phyloP scores from a whole-genome alignment of 2,797 vertebrate species.

The Simalia tracyae region DNA sequence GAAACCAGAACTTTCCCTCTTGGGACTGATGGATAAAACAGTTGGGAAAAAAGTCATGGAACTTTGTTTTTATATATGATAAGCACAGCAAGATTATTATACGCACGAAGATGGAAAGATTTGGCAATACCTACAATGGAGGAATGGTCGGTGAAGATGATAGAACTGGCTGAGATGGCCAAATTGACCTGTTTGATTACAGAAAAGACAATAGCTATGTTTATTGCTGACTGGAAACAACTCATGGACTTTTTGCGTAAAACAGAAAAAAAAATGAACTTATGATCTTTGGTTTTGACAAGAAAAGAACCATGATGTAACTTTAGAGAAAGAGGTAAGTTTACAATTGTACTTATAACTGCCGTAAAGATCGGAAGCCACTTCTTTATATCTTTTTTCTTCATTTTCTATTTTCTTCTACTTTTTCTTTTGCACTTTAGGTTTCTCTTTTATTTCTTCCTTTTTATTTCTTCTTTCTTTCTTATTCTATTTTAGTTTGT shows the following conservation, averaged over 20 bases:
- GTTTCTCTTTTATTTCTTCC: not conserved
- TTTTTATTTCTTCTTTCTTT: not conserved
- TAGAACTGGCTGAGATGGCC: not conserved
- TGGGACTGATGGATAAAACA: no score
- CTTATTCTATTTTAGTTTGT: not conserved
- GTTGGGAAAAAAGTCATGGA: no score
- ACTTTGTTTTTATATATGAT: no score
- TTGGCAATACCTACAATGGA: no score
- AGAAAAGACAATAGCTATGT: not conserved
- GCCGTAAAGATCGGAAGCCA: not conserved
- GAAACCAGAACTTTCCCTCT: no score
- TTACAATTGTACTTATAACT: not conserved
- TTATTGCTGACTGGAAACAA: not conserved
- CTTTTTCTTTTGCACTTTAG: not conserved
- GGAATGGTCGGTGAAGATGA: no score
- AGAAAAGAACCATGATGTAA: not conserved
- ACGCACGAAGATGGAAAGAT: no score
- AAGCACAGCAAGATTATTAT: no score
- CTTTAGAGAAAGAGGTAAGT: not conserved
- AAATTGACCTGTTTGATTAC: not conserved
- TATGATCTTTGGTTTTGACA: not conserved
- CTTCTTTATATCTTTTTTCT: not conserved
- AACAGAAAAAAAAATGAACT: not conserved
- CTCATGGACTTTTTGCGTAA: not conserved
- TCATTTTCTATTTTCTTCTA: not conserved